Conservation (phyloP, 2,888 invertebrate genomes). For the Rhagophthalmus giganteus region DNA sequence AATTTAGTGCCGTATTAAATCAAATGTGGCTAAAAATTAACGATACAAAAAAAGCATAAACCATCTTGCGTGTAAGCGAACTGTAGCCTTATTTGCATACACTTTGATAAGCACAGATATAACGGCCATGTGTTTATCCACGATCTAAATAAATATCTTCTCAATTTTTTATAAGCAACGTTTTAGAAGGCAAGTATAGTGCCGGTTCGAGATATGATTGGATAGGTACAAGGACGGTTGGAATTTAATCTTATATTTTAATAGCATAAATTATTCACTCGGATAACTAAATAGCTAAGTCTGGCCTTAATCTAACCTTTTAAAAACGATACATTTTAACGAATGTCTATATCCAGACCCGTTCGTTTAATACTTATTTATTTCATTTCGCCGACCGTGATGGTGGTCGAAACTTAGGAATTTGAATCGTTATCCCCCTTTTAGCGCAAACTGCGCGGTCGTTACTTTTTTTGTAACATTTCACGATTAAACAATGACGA, state of each 20-base stretch:
- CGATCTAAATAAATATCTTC: slow-evolving; percentile 50
- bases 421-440: slow-evolving; percentile 1
- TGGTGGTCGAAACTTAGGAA: slow-evolving; percentile 2
- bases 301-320: slow-evolving; percentile 48
- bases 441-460: too few relatives aligned
- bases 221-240: slow-evolving; percentile 52
- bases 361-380: slow-evolving; percentile 1
- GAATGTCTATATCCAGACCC: slow-evolving; percentile 28
- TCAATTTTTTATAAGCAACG: slow-evolving; percentile 37
- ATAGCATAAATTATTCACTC: slow-evolving; percentile 54
- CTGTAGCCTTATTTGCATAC: slow-evolving; percentile 47
- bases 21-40: background rate
- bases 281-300: slow-evolving; percentile 54
- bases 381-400: background rate
- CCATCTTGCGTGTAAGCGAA: slow-evolving; percentile 45
- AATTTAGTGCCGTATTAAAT: too few relatives aligned
- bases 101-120: slow-evolving; percentile 51
- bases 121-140: slow-evolving; percentile 46
- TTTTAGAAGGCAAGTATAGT: slow-evolving; percentile 40
- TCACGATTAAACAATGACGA: background rate
- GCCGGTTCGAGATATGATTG: slow-evolving; percentile 52
- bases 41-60: slow-evolving; percentile 39
- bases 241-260: slow-evolving; percentile 53
- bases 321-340: slow-evolving; percentile 29
- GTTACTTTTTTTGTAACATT: too few relatives aligned